A percentile compares a stretch with the other conserved stretches of the same genome.
phyloP scores from a whole-genome alignment of 2,113 vertebrate species.

The Aptenodytes patagonicus region DNA sequence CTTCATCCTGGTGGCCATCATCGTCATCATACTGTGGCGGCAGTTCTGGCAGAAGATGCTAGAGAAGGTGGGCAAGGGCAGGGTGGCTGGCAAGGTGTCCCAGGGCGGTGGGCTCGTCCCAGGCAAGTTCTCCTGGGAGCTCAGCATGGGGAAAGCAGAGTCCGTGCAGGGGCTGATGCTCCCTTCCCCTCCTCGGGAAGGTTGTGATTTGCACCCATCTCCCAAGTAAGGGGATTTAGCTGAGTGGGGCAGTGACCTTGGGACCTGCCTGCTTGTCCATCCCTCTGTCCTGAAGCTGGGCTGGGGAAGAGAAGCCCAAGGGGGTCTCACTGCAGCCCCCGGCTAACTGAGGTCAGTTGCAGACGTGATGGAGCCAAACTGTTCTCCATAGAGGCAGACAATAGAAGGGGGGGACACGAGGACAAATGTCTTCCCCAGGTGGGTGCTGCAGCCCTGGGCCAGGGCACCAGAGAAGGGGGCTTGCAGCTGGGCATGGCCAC shows the following conservation, averaged over 20 bases:
- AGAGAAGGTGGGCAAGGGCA: constrained; percentile 80
- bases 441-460: background rate
- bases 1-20: constrained; percentile 90
- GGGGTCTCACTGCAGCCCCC: background rate
- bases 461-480: background rate
- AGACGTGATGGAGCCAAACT: background rate
- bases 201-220: background rate
- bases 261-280: background rate
- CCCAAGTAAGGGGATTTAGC: background rate
- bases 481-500: background rate
- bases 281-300: background rate
- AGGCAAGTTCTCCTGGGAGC: background rate
- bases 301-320: background rate
- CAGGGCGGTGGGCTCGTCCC: rapidly evolving
- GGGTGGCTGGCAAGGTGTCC: background rate
- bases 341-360: background rate
- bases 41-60: constrained; percentile 99
- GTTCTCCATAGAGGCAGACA: background rate
- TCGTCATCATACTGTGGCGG: constrained; percentile 95
- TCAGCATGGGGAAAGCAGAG: background rate
- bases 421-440: background rate
- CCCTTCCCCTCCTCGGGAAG: background rate
- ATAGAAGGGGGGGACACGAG: background rate
- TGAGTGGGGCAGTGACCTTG: background rate
- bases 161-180: background rate